Percentiles rank a stretch among this genome's conserved stretches.
phyloP scores from a whole-genome alignment of 2,113 vertebrate species.

The Vombatus ursinus region DNA sequence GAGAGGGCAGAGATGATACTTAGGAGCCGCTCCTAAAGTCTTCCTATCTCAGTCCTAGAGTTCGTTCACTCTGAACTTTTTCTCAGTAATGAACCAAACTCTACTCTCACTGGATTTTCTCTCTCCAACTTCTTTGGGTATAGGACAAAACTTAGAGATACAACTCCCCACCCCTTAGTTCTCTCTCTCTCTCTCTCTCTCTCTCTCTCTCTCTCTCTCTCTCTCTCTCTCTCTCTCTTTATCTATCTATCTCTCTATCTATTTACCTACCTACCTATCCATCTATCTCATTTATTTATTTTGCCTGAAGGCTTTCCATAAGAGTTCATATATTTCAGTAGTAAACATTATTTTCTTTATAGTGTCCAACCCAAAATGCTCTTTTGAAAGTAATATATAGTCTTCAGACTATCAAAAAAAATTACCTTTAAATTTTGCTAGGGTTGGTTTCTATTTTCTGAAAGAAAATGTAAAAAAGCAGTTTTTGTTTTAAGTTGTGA shows the following conservation, averaged over 20 bases:
- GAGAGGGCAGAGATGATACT: not conserved
- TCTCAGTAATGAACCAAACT: too few relatives aligned
- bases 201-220: not conserved
- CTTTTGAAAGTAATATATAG: not conserved
- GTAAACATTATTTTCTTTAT: not conserved
- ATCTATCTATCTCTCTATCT: too few relatives aligned
- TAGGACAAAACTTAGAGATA: not conserved
- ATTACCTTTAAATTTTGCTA: not conserved
- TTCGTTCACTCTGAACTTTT: fast-evolving
- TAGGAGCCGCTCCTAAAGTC: not conserved
- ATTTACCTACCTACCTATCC: too few relatives aligned
- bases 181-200: not conserved
- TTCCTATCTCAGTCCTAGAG: not conserved
- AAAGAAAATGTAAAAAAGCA: fast-evolving
- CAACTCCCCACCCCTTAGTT: not conserved
- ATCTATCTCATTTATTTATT: not conserved
- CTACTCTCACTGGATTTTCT: not conserved
- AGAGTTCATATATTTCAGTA: not conserved
- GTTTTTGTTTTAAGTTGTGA: not conserved
- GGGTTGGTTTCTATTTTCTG: not conserved
- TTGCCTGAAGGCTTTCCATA: not conserved
- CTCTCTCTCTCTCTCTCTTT: too few relatives aligned
- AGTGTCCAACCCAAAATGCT: not conserved
- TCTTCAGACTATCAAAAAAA: not conserved
- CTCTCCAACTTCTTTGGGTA: not conserved